Conservation (phyloP, 2,888 invertebrate genomes). For the Strigamia transsilvanica region DNA sequence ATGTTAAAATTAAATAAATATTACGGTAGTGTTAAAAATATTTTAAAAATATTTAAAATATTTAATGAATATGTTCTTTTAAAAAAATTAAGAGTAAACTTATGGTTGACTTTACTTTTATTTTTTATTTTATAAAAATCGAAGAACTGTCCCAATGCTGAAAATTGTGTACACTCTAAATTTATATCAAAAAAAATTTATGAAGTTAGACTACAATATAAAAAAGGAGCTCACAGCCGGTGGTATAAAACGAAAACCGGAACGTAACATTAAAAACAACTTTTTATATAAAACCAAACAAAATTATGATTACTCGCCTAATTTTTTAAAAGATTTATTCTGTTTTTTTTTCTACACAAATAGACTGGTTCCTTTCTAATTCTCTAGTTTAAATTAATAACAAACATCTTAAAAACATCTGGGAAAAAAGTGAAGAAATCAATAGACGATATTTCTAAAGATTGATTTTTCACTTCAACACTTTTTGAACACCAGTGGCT, state of each 20-base stretch:
- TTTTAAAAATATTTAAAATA: too few relatives aligned
- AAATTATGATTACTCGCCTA: neutral
- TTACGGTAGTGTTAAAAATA: neutral
- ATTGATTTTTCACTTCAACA: slow-evolving; percentile 21
- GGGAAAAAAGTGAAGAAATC: neutral
- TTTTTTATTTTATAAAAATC: neutral
- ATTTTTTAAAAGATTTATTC: neutral
- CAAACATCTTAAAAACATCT: neutral
- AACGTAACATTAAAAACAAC: neutral
- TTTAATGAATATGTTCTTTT: too few relatives aligned
- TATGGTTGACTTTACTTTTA: neutral
- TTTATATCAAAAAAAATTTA: neutral
- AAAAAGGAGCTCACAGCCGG: slow-evolving; percentile 3
- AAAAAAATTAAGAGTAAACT: neutral
- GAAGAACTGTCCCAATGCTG: neutral
- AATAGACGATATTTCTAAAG: neutral
- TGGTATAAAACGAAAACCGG: slow-evolving; percentile 20
- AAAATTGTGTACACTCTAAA: neutral
- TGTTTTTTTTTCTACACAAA: neutral
- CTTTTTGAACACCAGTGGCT: slow-evolving; percentile 21
- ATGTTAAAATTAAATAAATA: neutral
- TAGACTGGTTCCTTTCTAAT: neutral
- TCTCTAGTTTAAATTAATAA: neutral
- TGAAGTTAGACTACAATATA: neutral
- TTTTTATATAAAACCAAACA: neutral